Conservation (phyloP, 1,140 invertebrate genomes). For the Rhizoglyphus robini region DNA sequence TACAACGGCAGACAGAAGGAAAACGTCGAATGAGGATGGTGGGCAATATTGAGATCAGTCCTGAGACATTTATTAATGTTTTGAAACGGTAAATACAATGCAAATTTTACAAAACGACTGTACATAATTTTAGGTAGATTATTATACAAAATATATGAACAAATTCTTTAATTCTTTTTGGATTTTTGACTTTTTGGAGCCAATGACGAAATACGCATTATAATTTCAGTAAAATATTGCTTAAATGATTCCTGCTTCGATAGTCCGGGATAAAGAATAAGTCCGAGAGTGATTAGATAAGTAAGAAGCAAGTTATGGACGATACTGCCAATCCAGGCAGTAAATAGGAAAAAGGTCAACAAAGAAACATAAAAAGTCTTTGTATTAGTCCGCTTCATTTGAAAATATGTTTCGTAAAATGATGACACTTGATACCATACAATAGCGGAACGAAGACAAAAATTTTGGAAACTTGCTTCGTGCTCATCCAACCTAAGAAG, state of each 20-base stretch:
- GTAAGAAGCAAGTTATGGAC: neutral
- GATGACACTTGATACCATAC: neutral
- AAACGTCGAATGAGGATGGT: conserved; percentile 82
- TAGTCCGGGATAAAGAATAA: conserved; percentile 4
- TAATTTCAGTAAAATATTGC: neutral
- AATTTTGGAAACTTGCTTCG: neutral
- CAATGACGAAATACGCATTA: neutral
- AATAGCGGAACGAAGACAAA: neutral
- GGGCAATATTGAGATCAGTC: conserved; percentile 74
- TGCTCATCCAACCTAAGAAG: neutral
- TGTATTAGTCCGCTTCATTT: neutral
- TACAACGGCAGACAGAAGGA: conserved; percentile 75
- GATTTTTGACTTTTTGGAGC: too few relatives aligned
- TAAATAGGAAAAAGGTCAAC: neutral
- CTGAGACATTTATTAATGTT: conserved; percentile 86
- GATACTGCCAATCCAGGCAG: neutral
- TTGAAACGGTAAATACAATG: conserved; percentile 49
- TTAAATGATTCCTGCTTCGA: neutral
- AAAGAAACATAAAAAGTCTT: conserved; percentile 1
- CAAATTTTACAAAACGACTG: too few relatives aligned
- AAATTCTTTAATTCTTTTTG: too few relatives aligned
- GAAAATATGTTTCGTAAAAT: neutral
- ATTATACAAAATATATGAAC: too few relatives aligned
- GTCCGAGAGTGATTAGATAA: neutral
- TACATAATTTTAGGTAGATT: too few relatives aligned